phyloP scores from a whole-genome alignment of 2,888 invertebrate genomes.

The Kryphioiulus occultus region DNA sequence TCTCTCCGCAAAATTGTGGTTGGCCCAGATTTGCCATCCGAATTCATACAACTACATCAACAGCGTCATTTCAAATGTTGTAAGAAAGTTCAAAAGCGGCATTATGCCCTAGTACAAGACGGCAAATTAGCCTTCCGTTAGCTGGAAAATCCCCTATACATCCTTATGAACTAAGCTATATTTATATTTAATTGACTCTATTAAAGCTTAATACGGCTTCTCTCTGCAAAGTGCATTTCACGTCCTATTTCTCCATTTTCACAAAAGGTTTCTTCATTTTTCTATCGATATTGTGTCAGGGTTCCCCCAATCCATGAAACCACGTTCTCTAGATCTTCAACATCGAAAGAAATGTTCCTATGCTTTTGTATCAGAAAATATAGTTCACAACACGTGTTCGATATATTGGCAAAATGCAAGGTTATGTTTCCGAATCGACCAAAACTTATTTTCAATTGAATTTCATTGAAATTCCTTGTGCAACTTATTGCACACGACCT shows the following conservation, averaged over 20 bases:
- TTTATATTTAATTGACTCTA: not conserved
- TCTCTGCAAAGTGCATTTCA: not conserved
- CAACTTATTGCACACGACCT: too few relatives aligned
- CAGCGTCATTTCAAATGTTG: not conserved
- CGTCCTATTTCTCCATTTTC: not conserved
- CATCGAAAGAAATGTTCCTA: not conserved
- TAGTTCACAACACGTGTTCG: too few relatives aligned
- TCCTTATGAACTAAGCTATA: not conserved
- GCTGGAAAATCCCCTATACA: not conserved
- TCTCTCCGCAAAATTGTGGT: not conserved
- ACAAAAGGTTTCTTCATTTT: not conserved
- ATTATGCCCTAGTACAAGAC: not conserved
- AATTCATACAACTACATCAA: not conserved
- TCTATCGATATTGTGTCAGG: not conserved
- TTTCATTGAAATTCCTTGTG: too few relatives aligned
- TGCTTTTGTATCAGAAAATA: too few relatives aligned
- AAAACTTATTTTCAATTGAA: too few relatives aligned
- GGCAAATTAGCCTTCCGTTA: not conserved
- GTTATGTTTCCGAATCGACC: too few relatives aligned
- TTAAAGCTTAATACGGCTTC: not conserved
- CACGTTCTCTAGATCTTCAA: not conserved
- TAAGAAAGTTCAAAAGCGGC: not conserved
- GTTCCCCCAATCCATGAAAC: not conserved
- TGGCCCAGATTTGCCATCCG: not conserved
- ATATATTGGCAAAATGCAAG: too few relatives aligned